A percentile compares a stretch with the other conserved stretches of the same genome.
Evolutionary conservation across 1,140 invertebrate species (phyloP).

Genomic region (Neodiprion lecontei): DNA sequence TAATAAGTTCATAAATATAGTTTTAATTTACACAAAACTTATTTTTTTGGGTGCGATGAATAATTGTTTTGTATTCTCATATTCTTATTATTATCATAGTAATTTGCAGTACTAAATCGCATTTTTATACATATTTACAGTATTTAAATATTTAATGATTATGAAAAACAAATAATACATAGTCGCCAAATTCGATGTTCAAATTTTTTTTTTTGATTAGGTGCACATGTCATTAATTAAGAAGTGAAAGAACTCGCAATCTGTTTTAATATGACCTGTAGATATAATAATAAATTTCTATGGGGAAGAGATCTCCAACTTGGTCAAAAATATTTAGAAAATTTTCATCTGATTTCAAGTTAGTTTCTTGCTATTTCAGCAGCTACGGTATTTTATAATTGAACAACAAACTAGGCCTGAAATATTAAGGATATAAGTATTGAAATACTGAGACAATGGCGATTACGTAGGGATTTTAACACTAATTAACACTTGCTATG

Average conservation of each 20-base stretch:
- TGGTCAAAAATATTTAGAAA: not conserved
- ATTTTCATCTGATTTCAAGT: not conserved
- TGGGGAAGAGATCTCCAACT: not conserved
- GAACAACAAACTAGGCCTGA: not conserved
- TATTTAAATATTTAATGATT: not conserved
- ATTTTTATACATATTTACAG: constrained; percentile 6
- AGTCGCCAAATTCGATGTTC: too few species aligned
- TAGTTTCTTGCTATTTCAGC: not conserved
- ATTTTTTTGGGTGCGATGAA: not conserved
- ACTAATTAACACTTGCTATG: not conserved
- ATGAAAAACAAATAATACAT: too few species aligned
- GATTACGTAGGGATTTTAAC: not conserved
- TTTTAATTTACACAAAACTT: not conserved
- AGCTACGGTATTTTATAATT: not conserved
- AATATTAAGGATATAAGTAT: not conserved
- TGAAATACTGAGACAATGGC: not conserved
- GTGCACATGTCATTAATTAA: too few species aligned
- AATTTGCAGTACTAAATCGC: not conserved
- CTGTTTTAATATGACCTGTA: not conserved
- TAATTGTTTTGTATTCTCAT: not conserved
- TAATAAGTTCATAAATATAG: not conserved
- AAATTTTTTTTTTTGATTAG: too few species aligned
- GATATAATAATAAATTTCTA: not conserved
- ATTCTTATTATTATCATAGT: not conserved
- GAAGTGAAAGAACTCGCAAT: too few species aligned